Base-by-base conservation (phyloP, 2,797 vertebrate genomes). In the Microhierax caerulescens region DNA sequence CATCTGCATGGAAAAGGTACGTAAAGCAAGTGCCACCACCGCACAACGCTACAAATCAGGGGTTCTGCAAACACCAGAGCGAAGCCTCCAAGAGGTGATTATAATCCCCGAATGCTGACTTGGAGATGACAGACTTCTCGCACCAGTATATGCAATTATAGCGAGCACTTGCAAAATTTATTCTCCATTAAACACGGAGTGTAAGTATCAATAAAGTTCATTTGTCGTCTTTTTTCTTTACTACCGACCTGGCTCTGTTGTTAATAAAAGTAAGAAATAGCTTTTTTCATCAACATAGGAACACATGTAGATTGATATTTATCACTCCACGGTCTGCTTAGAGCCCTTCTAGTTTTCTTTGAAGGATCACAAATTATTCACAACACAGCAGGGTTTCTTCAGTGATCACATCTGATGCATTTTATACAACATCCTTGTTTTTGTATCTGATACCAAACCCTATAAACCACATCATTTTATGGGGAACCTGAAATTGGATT, bases 341-440 rank as follows among this genome's bases (percentile, higher is more conserved):
- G 41, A 92, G 81, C 47, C 54, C 54, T 87, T 84, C 54, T 39
- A 76, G 43, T 64, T 93, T 95, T 77, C 85, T 91, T 86, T 95
- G 79, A 95, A 94, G 77, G 74, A 94, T 82, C 85, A 77, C 94
- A 95, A 96, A 94, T 97, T 94, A 95, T 95, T 94, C 83, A 76
- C 81, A 89, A 59, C 85, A 79, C 83, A 83, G 96, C 3, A 0
- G 86, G 72, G 63, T 91, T 81, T 83, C 93, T 95, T 89, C 88
- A 79, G 51, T 74, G 90, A 96, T 95, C 93, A 90, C 64, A 93
- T 97, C 81, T 85, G 92, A 88, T 70, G 90, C 32, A 51, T 93
- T 94, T 92, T 90, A 95, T 77, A 90, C 61, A 91, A 91, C 95
- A 94, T 77, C 73, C 90, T 89, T 95, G 96, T 51, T 92, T 96